Conservation (phyloP, 37 sponge, comb jelly and placozoan species). For the Eunapius fragilis region DNA sequence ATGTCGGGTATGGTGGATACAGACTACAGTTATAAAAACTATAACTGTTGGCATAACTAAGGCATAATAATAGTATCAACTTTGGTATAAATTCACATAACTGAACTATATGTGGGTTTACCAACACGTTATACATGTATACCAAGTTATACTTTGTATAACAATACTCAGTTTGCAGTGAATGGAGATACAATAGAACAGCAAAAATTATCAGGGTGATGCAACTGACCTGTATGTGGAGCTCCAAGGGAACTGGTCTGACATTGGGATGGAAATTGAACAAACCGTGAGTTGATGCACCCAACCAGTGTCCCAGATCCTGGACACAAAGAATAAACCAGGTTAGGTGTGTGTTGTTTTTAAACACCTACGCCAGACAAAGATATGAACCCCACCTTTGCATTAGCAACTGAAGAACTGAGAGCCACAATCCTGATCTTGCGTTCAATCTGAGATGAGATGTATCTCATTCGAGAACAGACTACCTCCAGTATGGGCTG, state of each 20-base stretch:
- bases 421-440: constrained; percentile 94
- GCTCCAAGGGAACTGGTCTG: constrained; percentile 96
- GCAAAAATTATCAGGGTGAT: no score
- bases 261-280: constrained; percentile 98
- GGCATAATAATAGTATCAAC: no score
- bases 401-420: constrained; percentile 94
- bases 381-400: constrained; percentile 56
- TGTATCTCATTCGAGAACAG: constrained; percentile 97
- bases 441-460: constrained; percentile 92
- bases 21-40: no score
- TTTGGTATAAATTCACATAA: no score
- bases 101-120: no score
- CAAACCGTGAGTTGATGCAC: constrained; percentile 74
- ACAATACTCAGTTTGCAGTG: no score
- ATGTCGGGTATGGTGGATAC: no score
- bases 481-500: constrained; percentile 92
- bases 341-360: no score
- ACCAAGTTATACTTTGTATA: no score
- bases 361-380: background rate
- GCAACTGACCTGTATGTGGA: constrained; percentile 90
- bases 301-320: constrained; percentile 98
- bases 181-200: no score
- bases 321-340: constrained; percentile 15
- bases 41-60: no score
- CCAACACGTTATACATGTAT: no score